Conservation (phyloP, 2,797 vertebrate species). For the Naso thynnoides region DNA sequence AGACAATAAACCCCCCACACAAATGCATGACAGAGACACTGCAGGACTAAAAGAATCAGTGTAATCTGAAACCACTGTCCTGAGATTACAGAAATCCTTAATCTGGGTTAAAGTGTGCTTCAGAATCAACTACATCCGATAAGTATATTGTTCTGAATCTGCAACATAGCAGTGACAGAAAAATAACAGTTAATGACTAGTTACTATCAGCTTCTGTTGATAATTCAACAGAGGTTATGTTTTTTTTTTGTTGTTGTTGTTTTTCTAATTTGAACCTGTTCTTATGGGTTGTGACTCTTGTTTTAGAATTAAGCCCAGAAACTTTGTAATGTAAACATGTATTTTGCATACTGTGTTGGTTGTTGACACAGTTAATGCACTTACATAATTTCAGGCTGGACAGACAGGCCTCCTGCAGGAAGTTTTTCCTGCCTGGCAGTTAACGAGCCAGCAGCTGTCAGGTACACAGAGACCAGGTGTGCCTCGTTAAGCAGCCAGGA, state of each 20-base stretch:
- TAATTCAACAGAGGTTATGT: too few relatives aligned
- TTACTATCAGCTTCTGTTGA: not conserved
- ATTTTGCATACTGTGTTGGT: not conserved
- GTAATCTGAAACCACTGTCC: slow-evolving; percentile 73
- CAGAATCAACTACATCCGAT: slow-evolving; percentile 56
- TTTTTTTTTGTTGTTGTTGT: not conserved
- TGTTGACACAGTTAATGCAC: not conserved
- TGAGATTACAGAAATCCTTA: slow-evolving; percentile 76
- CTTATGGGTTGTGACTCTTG: too few relatives aligned
- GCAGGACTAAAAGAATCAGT: slow-evolving; percentile 48
- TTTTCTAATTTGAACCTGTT: too few relatives aligned
- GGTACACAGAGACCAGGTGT: slow-evolving; percentile 35
- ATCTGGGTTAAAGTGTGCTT: slow-evolving; percentile 65
- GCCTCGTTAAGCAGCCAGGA: not conserved
- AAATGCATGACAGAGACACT: not conserved
- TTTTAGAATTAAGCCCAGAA: not conserved
- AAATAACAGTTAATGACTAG: not conserved
- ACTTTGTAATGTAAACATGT: not conserved
- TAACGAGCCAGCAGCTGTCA: slow-evolving; percentile 13
- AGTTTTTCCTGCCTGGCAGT: not conserved
- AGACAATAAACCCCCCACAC: not conserved
- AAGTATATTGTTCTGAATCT: slow-evolving; percentile 46
- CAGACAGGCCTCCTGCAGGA: slow-evolving; percentile 14
- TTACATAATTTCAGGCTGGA: not conserved
- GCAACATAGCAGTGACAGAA: slow-evolving; percentile 9